A percentile compares a stretch with the other conserved stretches of the same genome.
phyloP scores from a whole-genome alignment of 2,113 vertebrate genomes.

The Recurvirostra avosetta region DNA sequence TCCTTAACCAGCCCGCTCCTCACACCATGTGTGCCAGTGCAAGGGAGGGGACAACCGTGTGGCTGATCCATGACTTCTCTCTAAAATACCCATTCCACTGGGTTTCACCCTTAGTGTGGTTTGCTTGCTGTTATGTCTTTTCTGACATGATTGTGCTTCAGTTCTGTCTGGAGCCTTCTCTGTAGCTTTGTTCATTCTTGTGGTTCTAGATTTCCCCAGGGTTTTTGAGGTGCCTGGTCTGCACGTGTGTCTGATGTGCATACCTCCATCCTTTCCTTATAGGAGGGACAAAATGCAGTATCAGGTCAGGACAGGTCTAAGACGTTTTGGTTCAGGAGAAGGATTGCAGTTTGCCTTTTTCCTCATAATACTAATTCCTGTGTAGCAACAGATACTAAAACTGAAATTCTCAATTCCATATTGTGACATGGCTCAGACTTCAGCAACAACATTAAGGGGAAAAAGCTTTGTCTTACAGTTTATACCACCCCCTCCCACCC shows the following conservation, averaged over 20 bases:
- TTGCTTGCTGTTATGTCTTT: background rate
- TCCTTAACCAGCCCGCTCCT: background rate
- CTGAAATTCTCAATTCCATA: background rate
- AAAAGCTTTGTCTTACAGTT: background rate
- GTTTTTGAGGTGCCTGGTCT: background rate
- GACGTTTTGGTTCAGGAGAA: background rate
- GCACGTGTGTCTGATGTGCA: background rate
- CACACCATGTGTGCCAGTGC: background rate
- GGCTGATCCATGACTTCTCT: background rate
- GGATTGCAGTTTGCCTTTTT: background rate
- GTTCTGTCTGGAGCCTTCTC: background rate
- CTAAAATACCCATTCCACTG: background rate
- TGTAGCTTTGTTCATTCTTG: background rate
- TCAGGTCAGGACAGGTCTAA: background rate
- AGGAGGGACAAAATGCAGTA: background rate
- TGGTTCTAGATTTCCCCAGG: background rate
- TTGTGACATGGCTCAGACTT: background rate
- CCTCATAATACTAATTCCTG: background rate
- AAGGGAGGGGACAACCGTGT: background rate
- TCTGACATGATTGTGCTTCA: background rate
- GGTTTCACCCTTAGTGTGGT: background rate
- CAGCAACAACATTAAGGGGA: background rate
- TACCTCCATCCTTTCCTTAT: background rate
- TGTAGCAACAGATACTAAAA: background rate
- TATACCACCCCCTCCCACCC: rapidly evolving